Conservation (phyloP, 2,888 invertebrate species). For the Melinopterus prodromus region DNA sequence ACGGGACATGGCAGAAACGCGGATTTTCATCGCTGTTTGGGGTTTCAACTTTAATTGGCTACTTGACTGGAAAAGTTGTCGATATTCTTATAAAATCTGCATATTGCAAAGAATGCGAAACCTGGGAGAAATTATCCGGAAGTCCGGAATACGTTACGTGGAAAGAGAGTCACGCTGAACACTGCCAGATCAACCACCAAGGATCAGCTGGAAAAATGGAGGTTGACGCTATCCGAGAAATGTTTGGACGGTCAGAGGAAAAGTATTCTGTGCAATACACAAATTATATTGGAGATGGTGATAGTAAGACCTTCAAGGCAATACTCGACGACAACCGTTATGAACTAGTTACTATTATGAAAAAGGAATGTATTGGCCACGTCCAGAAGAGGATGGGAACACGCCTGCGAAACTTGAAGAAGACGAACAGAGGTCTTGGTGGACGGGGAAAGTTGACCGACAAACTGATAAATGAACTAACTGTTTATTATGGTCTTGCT, state of each 20-base stretch:
- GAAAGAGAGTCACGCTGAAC: neutral
- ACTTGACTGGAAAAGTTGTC: neutral
- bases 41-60: constrained; percentile 8
- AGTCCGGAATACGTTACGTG: too few species aligned
- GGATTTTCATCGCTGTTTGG: neutral
- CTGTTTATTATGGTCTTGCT: constrained; percentile 49
- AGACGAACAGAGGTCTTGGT: constrained; percentile 27
- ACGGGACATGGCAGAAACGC: constrained; percentile 12
- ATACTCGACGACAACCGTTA: constrained; percentile 40
- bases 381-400: constrained; percentile 42
- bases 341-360: constrained; percentile 36
- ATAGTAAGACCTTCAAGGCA: constrained; percentile 40
- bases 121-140: constrained; percentile 10
- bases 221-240: neutral
- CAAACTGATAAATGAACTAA: constrained; percentile 49
- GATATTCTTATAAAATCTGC: neutral
- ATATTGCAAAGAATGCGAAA: constrained; percentile 12
- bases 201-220: constrained; percentile 10
- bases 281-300: constrained; percentile 42
- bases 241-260: constrained; percentile 38
- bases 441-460: constrained; percentile 38
- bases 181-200: constrained; percentile 5
- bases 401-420: constrained; percentile 37
- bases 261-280: constrained; percentile 26
- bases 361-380: constrained; percentile 44